phyloP scores from a whole-genome alignment of 1,140 invertebrate genomes.

The Megalopta genalis region DNA sequence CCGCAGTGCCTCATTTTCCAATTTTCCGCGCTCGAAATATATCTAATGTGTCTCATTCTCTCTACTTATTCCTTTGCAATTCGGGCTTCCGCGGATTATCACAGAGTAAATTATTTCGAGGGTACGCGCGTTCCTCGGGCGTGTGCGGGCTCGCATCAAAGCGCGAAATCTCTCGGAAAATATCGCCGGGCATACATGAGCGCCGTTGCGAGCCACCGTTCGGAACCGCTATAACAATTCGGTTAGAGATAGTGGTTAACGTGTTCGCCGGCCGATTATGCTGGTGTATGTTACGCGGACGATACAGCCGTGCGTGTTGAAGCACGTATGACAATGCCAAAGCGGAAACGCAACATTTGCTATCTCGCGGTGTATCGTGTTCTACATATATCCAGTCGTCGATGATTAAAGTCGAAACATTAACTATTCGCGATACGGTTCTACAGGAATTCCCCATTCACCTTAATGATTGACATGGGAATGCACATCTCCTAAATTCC shows the following conservation, averaged over 20 bases:
- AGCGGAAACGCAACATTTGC: slow-evolving; percentile 30
- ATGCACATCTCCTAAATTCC: neutral
- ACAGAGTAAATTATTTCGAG: neutral
- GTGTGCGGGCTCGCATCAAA: neutral
- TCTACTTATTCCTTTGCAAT: too few relatives aligned
- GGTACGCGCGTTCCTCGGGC: neutral
- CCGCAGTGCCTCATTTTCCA: neutral
- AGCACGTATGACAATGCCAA: slow-evolving; percentile 1
- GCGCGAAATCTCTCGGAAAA: slow-evolving; percentile 9
- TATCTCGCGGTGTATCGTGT: slow-evolving; percentile 27
- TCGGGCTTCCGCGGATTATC: neutral
- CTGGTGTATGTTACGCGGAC: neutral
- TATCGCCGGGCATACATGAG: neutral
- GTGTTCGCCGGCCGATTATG: neutral
- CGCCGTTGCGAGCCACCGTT: neutral
- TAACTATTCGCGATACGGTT: neutral
- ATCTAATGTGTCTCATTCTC: neutral
- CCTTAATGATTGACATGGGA: neutral
- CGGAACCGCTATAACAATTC: slow-evolving; percentile 14
- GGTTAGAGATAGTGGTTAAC: slow-evolving; percentile 12
- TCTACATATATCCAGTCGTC: neutral
- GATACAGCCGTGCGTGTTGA: neutral
- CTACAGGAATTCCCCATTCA: neutral
- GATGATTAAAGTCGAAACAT: slow-evolving; percentile 32
- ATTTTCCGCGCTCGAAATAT: too few relatives aligned